Percentiles rank a stretch among this genome's conserved stretches.
These are phyloP conservation scores for Aphelocoma californica DNA, from an alignment of 2,797 vertebrate genomes.

Conservation along the genomic window DNA sequence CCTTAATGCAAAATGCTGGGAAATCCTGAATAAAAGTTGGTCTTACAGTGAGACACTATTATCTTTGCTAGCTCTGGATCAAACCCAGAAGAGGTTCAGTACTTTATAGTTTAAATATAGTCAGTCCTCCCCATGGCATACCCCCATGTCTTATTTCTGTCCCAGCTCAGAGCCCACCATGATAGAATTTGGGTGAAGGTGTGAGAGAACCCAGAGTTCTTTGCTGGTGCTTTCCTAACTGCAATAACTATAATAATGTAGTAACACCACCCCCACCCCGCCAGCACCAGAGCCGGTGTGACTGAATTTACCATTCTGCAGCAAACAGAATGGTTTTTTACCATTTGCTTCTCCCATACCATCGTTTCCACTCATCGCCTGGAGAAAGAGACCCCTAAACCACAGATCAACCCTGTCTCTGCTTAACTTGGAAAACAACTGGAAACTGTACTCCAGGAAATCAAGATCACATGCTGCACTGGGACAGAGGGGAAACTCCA, in stretches of 20 bases:
- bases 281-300: fast-evolving
- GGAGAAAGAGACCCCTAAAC: background rate
- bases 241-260: background rate
- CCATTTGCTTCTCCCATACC: background rate
- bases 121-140: background rate
- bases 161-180: background rate
- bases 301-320: background rate
- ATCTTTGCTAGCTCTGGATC: background rate
- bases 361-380: background rate
- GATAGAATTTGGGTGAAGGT: background rate
- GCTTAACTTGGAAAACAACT: background rate
- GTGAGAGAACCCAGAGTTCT: background rate
- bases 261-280: background rate
- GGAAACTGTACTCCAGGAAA: background rate
- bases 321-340: background rate
- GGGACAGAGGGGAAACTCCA: constrained; percentile 1
- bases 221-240: background rate
- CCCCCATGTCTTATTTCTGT: background rate
- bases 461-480: background rate
- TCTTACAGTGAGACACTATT: background rate
- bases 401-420: background rate
- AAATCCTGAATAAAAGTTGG: background rate
- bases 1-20: background rate
- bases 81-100: background rate
- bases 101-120: background rate